Evolutionary conservation across 2,888 invertebrate genomes (phyloP).

Genomic region (Sarcophaga caerulescens): DNA sequence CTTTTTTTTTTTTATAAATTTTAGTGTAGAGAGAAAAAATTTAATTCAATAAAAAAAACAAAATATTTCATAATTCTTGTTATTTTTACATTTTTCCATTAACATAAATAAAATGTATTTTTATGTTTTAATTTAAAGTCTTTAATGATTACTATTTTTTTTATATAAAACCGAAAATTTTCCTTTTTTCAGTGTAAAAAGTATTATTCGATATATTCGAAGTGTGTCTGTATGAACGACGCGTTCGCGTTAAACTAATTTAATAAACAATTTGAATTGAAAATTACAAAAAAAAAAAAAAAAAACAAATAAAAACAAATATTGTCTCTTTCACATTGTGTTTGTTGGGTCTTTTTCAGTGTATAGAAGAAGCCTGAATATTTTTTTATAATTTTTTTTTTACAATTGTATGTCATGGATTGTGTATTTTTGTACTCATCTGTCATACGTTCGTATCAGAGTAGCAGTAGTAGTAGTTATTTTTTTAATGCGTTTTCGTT

Average conservation of each 20-base stretch:
- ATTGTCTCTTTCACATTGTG: slow-evolving; percentile 34
- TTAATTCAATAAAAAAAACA: too few species aligned
- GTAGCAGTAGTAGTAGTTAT: slow-evolving; percentile 22
- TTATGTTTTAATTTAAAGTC: too few species aligned
- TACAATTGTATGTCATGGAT: slow-evolving; percentile 49
- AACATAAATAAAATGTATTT: too few species aligned
- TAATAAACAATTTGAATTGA: slow-evolving; percentile 50
- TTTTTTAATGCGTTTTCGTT: slow-evolving; percentile 45
- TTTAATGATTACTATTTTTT: background rate
- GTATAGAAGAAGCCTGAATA: background rate
- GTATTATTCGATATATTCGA: background rate
- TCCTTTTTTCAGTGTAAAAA: background rate
- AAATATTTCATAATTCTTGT: too few species aligned
- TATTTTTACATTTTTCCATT: too few species aligned
- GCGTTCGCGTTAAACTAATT: slow-evolving; percentile 63
- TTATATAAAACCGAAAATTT: too few species aligned
- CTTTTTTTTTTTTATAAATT: too few species aligned
- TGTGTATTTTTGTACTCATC: slow-evolving; percentile 44
- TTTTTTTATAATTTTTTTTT: slow-evolving; percentile 33
- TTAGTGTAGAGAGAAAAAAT: too few species aligned
- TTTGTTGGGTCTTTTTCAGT: slow-evolving; percentile 39
- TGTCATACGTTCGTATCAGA: background rate
- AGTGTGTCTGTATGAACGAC: slow-evolving; percentile 54
- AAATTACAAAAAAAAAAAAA: slow-evolving; percentile 18
- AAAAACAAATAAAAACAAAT: slow-evolving; percentile 10